Percentiles rank a stretch among this genome's conserved stretches.
Conservation (phyloP, 2,888 invertebrate genomes). For the Agrypnus murinus region DNA sequence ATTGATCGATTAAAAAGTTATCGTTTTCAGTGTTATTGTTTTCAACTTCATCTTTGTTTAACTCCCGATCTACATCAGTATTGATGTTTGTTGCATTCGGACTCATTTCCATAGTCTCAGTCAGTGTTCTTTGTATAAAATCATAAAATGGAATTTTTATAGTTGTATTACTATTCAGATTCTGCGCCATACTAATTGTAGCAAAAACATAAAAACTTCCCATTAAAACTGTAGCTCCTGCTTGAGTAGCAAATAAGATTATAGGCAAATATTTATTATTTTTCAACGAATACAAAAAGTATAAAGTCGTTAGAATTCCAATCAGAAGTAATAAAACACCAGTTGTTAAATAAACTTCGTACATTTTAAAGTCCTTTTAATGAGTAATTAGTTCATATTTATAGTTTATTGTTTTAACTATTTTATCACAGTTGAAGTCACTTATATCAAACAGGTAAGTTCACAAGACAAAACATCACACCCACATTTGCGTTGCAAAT, state of each 20-base stretch:
- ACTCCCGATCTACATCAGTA: neutral
- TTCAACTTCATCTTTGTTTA: no score
- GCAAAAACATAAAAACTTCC: constrained; percentile 65
- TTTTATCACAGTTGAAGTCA: constrained; percentile 13
- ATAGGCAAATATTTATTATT: constrained; percentile 54
- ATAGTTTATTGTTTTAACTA: constrained; percentile 3
- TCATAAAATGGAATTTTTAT: no score
- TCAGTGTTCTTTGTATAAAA: no score
- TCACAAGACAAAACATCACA: no score
- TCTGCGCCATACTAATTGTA: neutral
- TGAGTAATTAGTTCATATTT: constrained; percentile 29
- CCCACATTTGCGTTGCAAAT: no score
- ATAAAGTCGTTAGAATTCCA: constrained; percentile 59
- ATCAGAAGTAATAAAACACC: constrained; percentile 61
- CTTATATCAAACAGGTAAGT: no score
- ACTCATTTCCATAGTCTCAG: neutral
- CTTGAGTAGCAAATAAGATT: constrained; percentile 61
- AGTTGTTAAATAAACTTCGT: constrained; percentile 62
- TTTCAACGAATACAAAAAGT: constrained; percentile 61
- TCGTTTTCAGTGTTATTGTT: no score
- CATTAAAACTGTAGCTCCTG: constrained; percentile 63
- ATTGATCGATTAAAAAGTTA: neutral
- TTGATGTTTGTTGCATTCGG: neutral
- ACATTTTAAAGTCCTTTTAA: constrained; percentile 61
- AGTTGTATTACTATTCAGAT: no score